Base-by-base conservation (phyloP, 1,140 invertebrate genomes). In the Leptinotarsa texana region DNA sequence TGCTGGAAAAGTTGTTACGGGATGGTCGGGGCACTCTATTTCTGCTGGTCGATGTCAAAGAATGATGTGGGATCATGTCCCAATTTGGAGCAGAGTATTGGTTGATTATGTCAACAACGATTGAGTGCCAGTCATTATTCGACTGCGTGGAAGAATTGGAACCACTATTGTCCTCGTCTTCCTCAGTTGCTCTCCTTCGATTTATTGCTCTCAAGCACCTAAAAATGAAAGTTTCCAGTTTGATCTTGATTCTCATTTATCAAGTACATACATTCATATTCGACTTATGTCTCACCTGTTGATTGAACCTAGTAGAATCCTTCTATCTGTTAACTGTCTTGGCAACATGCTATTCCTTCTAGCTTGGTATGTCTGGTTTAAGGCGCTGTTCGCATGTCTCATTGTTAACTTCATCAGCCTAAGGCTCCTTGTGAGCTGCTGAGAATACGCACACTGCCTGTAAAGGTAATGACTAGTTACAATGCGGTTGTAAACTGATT, bases 261-360 rank as follows among this genome's bases (percentile, higher is more conserved):
- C 33, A 42, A 42, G 8, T 42, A 42, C 8, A 42, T 42, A 42
- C 33, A 42, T 42, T 33, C 33, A 11, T 3, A 42, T 42, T 42
- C 2, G 8, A 42, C 8, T 42, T 11, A 42, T 42, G 33, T 57
- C 62, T 62, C 33, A 77, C 75, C 73, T 48, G 49, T 77, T 74
- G 33, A 79, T 79, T 13, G 72, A 77, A 3, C 77, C 81, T 17
- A 83, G 62, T 33, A 84, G 73, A 21, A 78, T 69, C 67, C 80
- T 80, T 24, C 81, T 72, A 65, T 83, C 77, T 15, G 78, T 80
- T n/a, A 79, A 74, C 42, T 77, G 77, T 6, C 76, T 75, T 8
- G 81, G 79, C 65, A 84, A 63, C 76, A 84, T 80, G 11, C 80
- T 80, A 67, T 82, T 83, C 51, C 83, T 69, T 63, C 83, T 63